A percentile compares a stretch with the other conserved stretches of the same genome.
Evolutionary conservation across 1,140 invertebrate species (phyloP).

Genomic region (Aradophagus sp.): DNA sequence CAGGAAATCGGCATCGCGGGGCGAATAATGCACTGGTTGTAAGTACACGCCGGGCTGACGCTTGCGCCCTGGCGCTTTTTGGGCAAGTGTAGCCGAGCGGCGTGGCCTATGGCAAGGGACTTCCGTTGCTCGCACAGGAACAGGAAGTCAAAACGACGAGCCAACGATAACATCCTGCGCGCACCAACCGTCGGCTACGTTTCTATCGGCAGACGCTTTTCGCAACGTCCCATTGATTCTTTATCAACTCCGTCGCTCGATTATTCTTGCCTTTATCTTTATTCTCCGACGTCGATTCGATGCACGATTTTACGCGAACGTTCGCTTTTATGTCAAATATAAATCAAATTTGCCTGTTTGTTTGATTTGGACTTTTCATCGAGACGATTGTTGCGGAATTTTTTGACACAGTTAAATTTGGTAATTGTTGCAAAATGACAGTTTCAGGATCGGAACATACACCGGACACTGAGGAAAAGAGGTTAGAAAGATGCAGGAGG

Average conservation of each 20-base stretch:
- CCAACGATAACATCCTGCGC: constrained; percentile 74
- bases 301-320: too few relatives aligned
- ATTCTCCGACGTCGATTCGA: too few relatives aligned
- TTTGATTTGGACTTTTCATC: too few relatives aligned
- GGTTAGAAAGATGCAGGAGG: constrained; percentile 44
- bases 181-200: constrained; percentile 19
- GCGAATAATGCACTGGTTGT: constrained; percentile 64
- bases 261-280: neutral
- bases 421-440: constrained; percentile 26
- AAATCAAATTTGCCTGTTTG: too few relatives aligned
- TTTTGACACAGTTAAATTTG: too few relatives aligned
- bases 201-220: constrained; percentile 13
- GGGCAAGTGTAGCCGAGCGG: constrained; percentile 55
- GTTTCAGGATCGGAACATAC: constrained; percentile 10
- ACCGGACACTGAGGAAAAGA: constrained; percentile 14
- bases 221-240: neutral
- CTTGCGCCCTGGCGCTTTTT: constrained; percentile 32
- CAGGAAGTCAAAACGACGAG: constrained; percentile 74
- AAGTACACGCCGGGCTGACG: constrained; percentile 59
- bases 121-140: constrained; percentile 75
- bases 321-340: too few relatives aligned
- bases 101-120: constrained; percentile 72
- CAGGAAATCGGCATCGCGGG: constrained; percentile 42
- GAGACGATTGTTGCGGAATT: too few relatives aligned
- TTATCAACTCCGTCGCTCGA: too few relatives aligned